Evolutionary conservation across 2,797 vertebrate species (phyloP), one percentile per base, ranked within the genome.

Genomic region (Trematomus bernacchii): DNA sequence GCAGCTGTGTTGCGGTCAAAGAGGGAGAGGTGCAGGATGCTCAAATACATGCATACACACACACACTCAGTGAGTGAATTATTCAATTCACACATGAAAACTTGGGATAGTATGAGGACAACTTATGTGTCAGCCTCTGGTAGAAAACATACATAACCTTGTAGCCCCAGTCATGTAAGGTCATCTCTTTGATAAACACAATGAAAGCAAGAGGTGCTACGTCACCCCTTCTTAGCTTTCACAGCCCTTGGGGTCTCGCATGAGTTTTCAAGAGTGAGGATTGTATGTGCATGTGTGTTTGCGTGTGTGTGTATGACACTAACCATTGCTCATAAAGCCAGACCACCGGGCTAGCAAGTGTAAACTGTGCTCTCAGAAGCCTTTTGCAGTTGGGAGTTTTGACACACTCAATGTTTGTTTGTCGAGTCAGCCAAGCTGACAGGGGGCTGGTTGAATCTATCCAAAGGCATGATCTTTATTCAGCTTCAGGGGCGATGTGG

Each of bases 331-430:
- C 91, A 94, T 92, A 93, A 94, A 93, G 89, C 82, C 86, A 92
- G 95, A 96, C 95, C 95, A 96, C 95, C 95, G 82, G 90, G 93
- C 86, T 90, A 71, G 94, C 88, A 86, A 95, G 92, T 91, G 94
- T 95, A 95, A 95, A 95, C 94, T 89, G 82, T 92, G 89, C 89
- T 90, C 90, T 92, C 90, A 93, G 93, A 94, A 94, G 93, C 93
- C 90, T 91, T 93, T 93, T 72, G 80, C 89, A 80, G 86, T 90
- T 80, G 83, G 82, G 87, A 93, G 86, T 92, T 94, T 95, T 94
- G 92, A 95, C 93, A 91, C 87, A 86, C 83, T 82, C 71, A 79
- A 77, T 94, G 87, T 95, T 95, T 96, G 94, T 95, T 96, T 95
- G 93, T 94, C 77, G 88, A 94, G 93, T 93, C 92, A 91, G 93